Evolutionary conservation across 2,888 invertebrate species (phyloP).

Genomic region (Orchesellides sinensis): DNA sequence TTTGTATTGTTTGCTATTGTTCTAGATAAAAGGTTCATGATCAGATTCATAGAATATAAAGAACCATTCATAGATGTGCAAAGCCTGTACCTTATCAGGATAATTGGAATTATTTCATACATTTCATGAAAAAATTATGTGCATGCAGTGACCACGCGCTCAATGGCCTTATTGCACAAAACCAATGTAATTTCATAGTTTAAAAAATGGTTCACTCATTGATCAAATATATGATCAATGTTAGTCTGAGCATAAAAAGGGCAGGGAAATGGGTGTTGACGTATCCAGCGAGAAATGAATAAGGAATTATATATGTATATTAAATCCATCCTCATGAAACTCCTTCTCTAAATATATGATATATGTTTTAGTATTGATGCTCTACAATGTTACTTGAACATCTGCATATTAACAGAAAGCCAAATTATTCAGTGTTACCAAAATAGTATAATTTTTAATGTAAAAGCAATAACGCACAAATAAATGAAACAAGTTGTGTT

Average conservation of each 20-base stretch:
- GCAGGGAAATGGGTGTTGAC: constrained; percentile 33
- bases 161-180: constrained; percentile 43
- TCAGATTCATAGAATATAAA: background rate
- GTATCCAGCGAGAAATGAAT: background rate
- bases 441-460: background rate
- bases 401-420: background rate
- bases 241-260: constrained; percentile 6
- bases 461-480: constrained; percentile 9
- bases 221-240: constrained; percentile 15
- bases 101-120: no score
- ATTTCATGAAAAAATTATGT: constrained; percentile 7
- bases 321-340: no score
- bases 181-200: background rate
- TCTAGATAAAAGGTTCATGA: background rate
- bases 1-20: no score
- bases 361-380: background rate
- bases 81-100: no score
- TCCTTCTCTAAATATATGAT: no score
- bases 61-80: background rate
- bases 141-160: constrained; percentile 48
- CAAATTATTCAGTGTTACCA: background rate
- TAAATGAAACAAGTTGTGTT: constrained; percentile 28
- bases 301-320: background rate
- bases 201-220: background rate
- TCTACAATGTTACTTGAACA: background rate